Evolutionary conservation across 1,140 invertebrate species (phyloP).

Genomic region (Drosophila carrolli): DNA sequence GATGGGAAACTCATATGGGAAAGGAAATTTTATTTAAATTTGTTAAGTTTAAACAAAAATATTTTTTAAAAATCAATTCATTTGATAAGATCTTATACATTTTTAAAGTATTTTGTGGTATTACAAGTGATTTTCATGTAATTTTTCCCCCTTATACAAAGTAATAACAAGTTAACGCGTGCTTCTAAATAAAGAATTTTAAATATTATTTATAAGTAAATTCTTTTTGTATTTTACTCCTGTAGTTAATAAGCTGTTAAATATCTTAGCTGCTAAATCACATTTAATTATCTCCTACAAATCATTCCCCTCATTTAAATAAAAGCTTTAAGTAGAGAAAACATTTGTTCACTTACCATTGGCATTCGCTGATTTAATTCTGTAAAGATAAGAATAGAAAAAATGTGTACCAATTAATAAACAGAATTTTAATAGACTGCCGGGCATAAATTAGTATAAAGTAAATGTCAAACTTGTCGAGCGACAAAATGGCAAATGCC

Average conservation of each 20-base stretch:
- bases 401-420: constrained; percentile 72
- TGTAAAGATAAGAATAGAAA: constrained; percentile 69
- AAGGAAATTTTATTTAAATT: too few relatives aligned
- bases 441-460: constrained; percentile 58
- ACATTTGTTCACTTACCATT: constrained; percentile 77
- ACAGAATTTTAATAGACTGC: constrained; percentile 47
- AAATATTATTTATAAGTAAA: neutral
- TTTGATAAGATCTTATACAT: too few relatives aligned
- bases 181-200: too few relatives aligned
- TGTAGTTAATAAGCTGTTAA: neutral
- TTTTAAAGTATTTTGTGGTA: too few relatives aligned
- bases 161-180: too few relatives aligned
- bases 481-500: constrained; percentile 63
- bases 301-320: constrained; percentile 31
- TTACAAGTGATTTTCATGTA: too few relatives aligned
- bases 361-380: constrained; percentile 84
- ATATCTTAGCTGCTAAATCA: constrained; percentile 13
- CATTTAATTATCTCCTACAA: constrained; percentile 30
- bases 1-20: neutral
- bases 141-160: too few relatives aligned
- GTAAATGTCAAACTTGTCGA: constrained; percentile 64
- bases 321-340: constrained; percentile 12
- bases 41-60: too few relatives aligned
- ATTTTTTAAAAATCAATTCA: too few relatives aligned
- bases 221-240: neutral